A percentile compares a stretch with the other conserved stretches of the same genome.
phyloP scores from a whole-genome alignment of 2,888 invertebrate species.

The Neoitamus cyanurus region DNA sequence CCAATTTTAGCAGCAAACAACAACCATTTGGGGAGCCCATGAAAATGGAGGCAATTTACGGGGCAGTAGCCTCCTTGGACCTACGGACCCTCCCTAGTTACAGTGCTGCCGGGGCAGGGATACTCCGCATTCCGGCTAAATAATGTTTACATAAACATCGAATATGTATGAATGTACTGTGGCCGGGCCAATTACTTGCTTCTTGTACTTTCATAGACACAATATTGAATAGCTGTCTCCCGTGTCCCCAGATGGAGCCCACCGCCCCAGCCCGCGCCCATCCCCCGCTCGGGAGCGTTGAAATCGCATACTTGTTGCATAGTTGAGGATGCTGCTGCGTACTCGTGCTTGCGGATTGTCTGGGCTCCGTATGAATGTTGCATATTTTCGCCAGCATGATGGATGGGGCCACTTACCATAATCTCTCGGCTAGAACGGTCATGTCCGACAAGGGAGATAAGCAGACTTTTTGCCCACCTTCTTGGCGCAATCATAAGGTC shows the following conservation, averaged over 20 bases:
- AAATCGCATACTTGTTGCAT: neutral
- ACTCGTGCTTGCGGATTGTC: neutral
- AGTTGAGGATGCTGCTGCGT: neutral
- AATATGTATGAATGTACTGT: slow-evolving; percentile 1
- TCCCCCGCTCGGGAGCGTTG: neutral
- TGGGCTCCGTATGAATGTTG: neutral
- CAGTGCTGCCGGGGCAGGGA: neutral
- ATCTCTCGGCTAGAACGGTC: neutral
- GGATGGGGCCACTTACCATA: neutral
- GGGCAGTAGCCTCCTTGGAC: neutral
- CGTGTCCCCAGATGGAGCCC: neutral
- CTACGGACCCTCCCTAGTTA: neutral
- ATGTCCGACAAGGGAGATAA: neutral
- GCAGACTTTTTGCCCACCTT: neutral
- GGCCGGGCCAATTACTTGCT: neutral
- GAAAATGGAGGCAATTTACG: neutral
- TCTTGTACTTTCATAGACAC: slow-evolving; percentile 1
- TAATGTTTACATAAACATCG: neutral
- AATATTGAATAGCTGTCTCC: neutral
- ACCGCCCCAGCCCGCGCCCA: neutral
- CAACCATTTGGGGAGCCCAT: neutral
- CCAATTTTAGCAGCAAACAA: slow-evolving; percentile 1
- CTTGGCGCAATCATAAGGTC: neutral
- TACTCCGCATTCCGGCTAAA: neutral
- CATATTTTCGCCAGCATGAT: neutral